Conservation (phyloP, 2,113 vertebrate genomes). For the Nibea coibor region DNA sequence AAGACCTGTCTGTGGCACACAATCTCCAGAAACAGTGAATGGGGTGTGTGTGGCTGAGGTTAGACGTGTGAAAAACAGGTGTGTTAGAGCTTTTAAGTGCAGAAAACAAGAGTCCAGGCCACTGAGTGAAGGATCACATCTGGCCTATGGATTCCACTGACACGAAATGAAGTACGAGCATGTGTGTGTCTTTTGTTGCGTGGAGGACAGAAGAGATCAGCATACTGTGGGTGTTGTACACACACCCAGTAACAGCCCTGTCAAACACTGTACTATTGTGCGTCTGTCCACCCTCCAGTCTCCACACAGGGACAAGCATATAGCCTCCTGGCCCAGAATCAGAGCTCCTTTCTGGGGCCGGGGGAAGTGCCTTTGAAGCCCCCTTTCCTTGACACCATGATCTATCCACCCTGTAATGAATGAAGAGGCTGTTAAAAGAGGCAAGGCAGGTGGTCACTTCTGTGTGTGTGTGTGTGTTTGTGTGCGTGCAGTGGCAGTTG, state of each 20-base stretch:
- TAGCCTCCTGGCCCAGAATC: conserved; percentile 66
- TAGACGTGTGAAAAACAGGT: conserved; percentile 73
- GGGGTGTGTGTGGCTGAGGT: conserved; percentile 27
- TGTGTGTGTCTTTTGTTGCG: conserved; percentile 45
- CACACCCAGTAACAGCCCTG: conserved; percentile 41
- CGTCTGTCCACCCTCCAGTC: conserved; percentile 48
- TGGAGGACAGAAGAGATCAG: conserved; percentile 43
- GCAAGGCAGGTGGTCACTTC: conserved; percentile 72
- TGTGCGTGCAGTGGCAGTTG: neutral
- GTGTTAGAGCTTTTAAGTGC: conserved; percentile 56
- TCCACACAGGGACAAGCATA: conserved; percentile 47
- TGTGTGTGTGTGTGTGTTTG: conserved; percentile 31
- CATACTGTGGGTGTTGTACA: conserved; percentile 49
- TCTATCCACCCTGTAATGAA: conserved; percentile 74
- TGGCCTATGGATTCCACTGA: conserved; percentile 61
- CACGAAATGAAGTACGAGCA: conserved; percentile 36
- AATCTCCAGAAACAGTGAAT: neutral
- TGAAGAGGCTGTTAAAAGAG: conserved; percentile 76
- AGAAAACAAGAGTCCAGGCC: conserved; percentile 54
- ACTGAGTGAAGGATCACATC: conserved; percentile 70
- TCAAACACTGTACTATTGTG: conserved; percentile 65
- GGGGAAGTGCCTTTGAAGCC: conserved; percentile 77
- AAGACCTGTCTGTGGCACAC: conserved; percentile 5
- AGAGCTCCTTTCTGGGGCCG: conserved; percentile 59
- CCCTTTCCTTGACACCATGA: conserved; percentile 53